Base-by-base conservation (phyloP, 2,888 invertebrate genomes). In the Camponotus fellah region DNA sequence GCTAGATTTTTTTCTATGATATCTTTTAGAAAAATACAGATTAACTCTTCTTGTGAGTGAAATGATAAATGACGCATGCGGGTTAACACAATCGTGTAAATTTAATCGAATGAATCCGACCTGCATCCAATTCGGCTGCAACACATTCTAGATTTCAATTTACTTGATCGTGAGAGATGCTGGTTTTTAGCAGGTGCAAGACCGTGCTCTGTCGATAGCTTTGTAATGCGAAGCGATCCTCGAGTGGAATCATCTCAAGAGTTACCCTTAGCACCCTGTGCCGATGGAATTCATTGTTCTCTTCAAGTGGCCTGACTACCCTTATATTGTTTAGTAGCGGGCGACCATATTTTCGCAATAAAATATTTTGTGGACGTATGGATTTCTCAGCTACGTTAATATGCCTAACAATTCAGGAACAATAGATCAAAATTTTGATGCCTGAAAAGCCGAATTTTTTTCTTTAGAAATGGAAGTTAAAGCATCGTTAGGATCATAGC, bases 221-320 rank as follows among this genome's bases (percentile, higher is more conserved):
- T 88, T 90, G 89, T 88, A 89, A 89, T 87, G 85, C 86, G 83
- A 85, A 49, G 34, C 34, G 80, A 69, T 60, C 84, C 81, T 66
- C 62, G 66, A 49, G 34, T 60, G 40, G 43, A 71, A 60, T 71
- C 82, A 80, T 82, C 66, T 66, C 34, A 77, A 65, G 71, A n/a
- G 53, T 72, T 64, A 84, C 84, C 77, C 87, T 75, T 68, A 65
- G 75, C 80, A 65, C 60, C 68, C 64, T 49, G 64, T 81, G 60
- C 75, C 62, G 76, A 84, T 82, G 46, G 71, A 68, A 43, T 21
- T 60, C 21, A 86, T 92, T 93, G 93, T 93, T 85, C 87, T 37
- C 56, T 56, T 92, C 91, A 85, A 93, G 93, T 92, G 91, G 91
- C 88, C 92, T 87, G 88, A 86, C 91, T 91, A 91, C 92, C 87